Evolutionary conservation across 2,888 invertebrate species (phyloP).

Genomic region (Fragum sueziense): DNA sequence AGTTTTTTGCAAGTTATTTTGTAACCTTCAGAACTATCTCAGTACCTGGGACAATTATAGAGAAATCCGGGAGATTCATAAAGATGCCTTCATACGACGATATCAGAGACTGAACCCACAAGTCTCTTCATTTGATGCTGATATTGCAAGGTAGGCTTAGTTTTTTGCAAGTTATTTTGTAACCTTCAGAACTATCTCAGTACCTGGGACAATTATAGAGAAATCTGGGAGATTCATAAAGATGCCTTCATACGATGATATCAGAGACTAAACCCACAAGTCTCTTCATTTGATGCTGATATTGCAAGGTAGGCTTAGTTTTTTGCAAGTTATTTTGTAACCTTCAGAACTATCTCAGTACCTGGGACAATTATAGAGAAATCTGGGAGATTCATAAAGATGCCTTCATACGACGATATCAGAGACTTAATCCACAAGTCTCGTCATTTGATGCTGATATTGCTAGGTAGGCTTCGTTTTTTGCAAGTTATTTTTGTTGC

Average conservation of each 20-base stretch:
- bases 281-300: conserved; percentile 89
- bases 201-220: conserved; percentile 90
- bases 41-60: conserved; percentile 90
- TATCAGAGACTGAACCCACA: conserved; percentile 86
- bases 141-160: conserved; percentile 88
- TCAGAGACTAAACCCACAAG: conserved; percentile 87
- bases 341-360: conserved; percentile 86
- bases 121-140: conserved; percentile 89
- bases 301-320: conserved; percentile 87
- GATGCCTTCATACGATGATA: conserved; percentile 87
- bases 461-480: no score
- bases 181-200: conserved; percentile 86
- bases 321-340: no score
- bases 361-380: conserved; percentile 90
- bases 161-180: no score
- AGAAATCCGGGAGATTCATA: conserved; percentile 92
- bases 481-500: no score
- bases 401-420: conserved; percentile 86
- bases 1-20: no score
- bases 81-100: conserved; percentile 88
- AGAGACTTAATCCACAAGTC: conserved; percentile 87
- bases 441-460: conserved; percentile 91
- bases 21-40: conserved; percentile 86
- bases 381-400: conserved; percentile 93
- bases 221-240: conserved; percentile 93